A percentile compares a stretch with the other conserved stretches of the same genome.
These are phyloP conservation scores for Pantala flavescens DNA, from an alignment of 1,140 invertebrate genomes.

Conservation along the genomic window DNA sequence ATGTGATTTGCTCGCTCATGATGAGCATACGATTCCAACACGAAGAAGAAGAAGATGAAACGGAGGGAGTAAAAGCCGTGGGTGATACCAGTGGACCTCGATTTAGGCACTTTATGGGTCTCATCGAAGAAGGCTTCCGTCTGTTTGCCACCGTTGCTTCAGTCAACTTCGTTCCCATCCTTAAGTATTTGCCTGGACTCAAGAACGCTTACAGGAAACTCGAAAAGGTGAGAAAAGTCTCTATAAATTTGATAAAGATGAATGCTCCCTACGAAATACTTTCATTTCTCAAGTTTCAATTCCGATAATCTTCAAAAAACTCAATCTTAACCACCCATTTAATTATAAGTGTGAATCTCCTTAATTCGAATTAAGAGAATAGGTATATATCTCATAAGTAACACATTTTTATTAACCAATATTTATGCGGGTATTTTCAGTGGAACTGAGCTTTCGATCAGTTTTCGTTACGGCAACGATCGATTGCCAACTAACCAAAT, in stretches of 20 bases:
- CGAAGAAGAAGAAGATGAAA: slow-evolving; percentile 26
- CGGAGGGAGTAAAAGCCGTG: background rate
- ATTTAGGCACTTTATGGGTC: slow-evolving; percentile 65
- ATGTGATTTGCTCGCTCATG: slow-evolving; percentile 82
- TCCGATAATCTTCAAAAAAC: too few species aligned
- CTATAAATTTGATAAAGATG: too few species aligned
- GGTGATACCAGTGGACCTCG: slow-evolving; percentile 25
- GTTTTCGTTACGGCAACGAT: too few species aligned
- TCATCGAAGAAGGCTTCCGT: slow-evolving; percentile 81
- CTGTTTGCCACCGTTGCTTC: slow-evolving; percentile 58
- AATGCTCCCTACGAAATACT: background rate
- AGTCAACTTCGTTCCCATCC: slow-evolving; percentile 55
- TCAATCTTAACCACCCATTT: too few species aligned
- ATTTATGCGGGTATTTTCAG: too few species aligned
- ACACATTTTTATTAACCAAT: too few species aligned
- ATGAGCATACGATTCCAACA: slow-evolving; percentile 78
- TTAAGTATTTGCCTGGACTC: slow-evolving; percentile 64
- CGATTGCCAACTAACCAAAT: too few species aligned
- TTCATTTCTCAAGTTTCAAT: too few species aligned
- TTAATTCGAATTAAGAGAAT: too few species aligned
- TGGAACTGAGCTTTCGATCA: too few species aligned
- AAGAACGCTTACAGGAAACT: slow-evolving; percentile 62
- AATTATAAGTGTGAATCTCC: too few species aligned
- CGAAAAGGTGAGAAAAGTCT: slow-evolving; percentile 36
- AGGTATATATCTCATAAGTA: too few species aligned